Conservation (phyloP, 2,888 invertebrate genomes). For the Erebia epiphron region DNA sequence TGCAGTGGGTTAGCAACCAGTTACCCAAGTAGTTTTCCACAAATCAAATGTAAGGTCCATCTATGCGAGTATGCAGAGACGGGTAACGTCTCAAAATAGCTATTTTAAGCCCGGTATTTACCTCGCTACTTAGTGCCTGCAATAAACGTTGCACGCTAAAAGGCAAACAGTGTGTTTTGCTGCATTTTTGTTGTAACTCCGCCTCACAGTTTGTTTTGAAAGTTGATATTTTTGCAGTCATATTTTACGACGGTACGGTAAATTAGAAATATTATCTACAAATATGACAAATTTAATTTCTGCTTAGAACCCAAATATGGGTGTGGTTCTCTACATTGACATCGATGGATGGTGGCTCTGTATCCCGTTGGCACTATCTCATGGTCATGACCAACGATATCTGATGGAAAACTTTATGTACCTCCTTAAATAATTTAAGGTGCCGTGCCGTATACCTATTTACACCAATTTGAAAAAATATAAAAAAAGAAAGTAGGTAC, state of each 20-base stretch:
- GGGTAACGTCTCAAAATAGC: conserved; percentile 39
- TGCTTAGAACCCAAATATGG: not conserved
- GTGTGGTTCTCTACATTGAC: too few relatives aligned
- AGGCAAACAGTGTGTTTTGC: conserved; percentile 34
- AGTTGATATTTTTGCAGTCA: conserved; percentile 31
- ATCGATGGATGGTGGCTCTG: too few relatives aligned
- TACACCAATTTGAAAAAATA: too few relatives aligned
- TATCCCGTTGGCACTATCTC: too few relatives aligned
- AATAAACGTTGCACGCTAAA: conserved; percentile 39
- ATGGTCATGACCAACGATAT: too few relatives aligned
- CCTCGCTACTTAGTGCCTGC: conserved; percentile 41
- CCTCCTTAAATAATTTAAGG: too few relatives aligned
- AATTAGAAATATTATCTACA: not conserved
- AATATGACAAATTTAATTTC: too few relatives aligned
- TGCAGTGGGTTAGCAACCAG: not conserved
- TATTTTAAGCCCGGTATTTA: conserved; percentile 36
- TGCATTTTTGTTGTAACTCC: conserved; percentile 35
- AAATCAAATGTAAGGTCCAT: conserved; percentile 15
- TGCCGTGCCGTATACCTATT: too few relatives aligned
- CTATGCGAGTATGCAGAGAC: conserved; percentile 24
- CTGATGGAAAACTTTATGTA: too few relatives aligned
- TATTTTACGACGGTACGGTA: conserved; percentile 13
- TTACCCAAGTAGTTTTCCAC: not conserved
- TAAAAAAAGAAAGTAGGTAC: too few relatives aligned
- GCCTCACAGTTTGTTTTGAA: conserved; percentile 24